phyloP scores from a whole-genome alignment of 2,888 invertebrate species.

The Reticulitermes lucifugus region DNA sequence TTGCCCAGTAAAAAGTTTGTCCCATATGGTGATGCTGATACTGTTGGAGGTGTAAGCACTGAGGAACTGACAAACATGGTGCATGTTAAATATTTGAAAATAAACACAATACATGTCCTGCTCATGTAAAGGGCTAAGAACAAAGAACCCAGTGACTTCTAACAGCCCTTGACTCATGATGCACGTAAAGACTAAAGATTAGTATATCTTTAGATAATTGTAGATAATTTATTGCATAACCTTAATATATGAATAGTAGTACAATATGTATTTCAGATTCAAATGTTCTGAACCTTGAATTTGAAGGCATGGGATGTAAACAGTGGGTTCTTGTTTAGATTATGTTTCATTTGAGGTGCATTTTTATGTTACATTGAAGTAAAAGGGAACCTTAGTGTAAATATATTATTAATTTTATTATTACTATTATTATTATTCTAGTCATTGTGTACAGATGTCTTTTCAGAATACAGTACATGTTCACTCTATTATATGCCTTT shows the following conservation, averaged over 20 bases:
- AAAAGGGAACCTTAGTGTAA: background rate
- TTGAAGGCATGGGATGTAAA: conserved; percentile 1
- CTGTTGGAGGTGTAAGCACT: background rate
- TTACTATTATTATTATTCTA: conserved; percentile 26
- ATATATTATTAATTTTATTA: conserved; percentile 23
- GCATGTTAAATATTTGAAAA: background rate
- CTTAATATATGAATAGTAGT: background rate
- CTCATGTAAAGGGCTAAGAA: background rate
- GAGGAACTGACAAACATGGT: conserved; percentile 8
- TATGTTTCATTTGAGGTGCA: background rate
- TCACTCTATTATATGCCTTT: background rate
- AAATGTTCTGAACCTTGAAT: background rate
- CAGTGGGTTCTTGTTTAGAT: background rate
- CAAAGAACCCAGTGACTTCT: background rate
- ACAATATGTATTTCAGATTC: background rate
- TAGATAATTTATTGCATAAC: background rate
- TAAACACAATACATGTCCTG: background rate
- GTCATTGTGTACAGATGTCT: conserved; percentile 11
- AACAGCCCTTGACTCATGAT: background rate
- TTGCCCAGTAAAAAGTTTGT: no score
- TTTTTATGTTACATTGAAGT: background rate
- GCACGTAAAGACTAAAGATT: background rate
- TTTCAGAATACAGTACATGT: conserved; percentile 7
- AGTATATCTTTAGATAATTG: background rate
- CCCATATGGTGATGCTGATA: background rate